Conservation (phyloP, 2,113 vertebrate genomes). For the Thermophis baileyi region DNA sequence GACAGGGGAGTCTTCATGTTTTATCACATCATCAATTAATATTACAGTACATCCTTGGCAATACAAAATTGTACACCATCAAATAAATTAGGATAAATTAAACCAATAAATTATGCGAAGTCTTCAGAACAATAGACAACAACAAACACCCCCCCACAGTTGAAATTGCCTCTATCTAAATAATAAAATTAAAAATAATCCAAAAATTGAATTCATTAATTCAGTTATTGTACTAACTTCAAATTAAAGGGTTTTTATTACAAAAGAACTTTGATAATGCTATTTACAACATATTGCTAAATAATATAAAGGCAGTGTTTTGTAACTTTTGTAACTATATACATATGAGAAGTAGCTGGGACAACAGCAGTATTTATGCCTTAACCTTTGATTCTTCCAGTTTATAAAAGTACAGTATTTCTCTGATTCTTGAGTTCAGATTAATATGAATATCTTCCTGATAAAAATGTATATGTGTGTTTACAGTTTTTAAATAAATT, state of each 20-base stretch:
- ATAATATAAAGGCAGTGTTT: conserved; percentile 97
- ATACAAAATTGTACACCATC: conserved; percentile 93
- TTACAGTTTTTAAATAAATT: not conserved
- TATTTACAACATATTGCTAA: conserved; percentile 99
- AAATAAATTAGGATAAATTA: conserved; percentile 99
- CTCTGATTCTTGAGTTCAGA: conserved; percentile 38
- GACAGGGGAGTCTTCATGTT: conserved; percentile 79
- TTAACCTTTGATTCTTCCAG: conserved; percentile 72
- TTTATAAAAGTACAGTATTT: conserved; percentile 50
- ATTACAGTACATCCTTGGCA: conserved; percentile 95
- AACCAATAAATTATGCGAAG: conserved; percentile 99
- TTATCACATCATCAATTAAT: conserved; percentile 84
- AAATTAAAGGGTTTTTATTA: conserved; percentile 90
- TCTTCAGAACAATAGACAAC: conserved; percentile 93
- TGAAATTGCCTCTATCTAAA: conserved; percentile 84
- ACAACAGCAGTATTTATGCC: conserved; percentile 64
- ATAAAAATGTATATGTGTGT: not conserved
- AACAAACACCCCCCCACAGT: conserved; percentile 85
- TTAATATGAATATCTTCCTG: conserved; percentile 38
- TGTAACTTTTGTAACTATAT: conserved; percentile 86
- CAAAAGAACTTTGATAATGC: conserved; percentile 91
- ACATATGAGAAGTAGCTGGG: conserved; percentile 80
- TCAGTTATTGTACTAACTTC: conserved; percentile 82
- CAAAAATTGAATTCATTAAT: conserved; percentile 80
- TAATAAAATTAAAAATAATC: conserved; percentile 75